Conservation (phyloP, 2,113 vertebrate genomes). For the Ailurus styani region DNA sequence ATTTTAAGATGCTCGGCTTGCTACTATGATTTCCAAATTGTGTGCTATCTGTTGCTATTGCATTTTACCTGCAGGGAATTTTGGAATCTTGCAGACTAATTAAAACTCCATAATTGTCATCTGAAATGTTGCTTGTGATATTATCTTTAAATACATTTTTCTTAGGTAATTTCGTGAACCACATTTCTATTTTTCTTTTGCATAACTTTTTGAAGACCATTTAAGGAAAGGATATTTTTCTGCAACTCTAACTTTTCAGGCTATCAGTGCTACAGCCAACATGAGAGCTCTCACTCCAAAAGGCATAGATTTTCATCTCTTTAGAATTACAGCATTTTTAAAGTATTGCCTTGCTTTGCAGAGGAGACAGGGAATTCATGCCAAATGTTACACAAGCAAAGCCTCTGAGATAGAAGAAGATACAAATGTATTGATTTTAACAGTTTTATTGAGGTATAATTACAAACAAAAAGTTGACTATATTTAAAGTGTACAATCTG, state of each 20-base stretch:
- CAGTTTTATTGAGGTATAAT: not conserved
- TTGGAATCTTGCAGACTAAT: slow-evolving; percentile 23
- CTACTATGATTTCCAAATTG: not conserved
- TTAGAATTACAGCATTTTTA: not conserved
- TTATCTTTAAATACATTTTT: slow-evolving; percentile 48
- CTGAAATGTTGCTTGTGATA: slow-evolving; percentile 10
- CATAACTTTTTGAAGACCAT: slow-evolving; percentile 6
- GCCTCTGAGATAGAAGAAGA: not conserved
- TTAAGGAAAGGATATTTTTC: slow-evolving; percentile 30
- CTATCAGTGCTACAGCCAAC: not conserved
- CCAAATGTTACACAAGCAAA: not conserved
- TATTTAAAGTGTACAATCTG: not conserved
- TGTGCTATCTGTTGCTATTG: not conserved
- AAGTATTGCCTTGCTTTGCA: slow-evolving; percentile 20
- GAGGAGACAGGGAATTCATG: not conserved
- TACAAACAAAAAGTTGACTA: not conserved
- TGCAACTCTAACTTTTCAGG: slow-evolving; percentile 23
- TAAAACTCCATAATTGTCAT: slow-evolving; percentile 43
- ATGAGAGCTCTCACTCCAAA: not conserved
- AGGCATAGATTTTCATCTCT: not conserved
- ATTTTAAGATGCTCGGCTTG: slow-evolving; percentile 41
- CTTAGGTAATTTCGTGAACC: not conserved
- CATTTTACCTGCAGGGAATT: slow-evolving; percentile 26
- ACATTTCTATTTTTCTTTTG: not conserved
- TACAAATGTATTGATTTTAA: not conserved